These are phyloP conservation scores for Mesembrinibis cayennensis DNA, from an alignment of 2,113 vertebrate species.

Conservation along the genomic window DNA sequence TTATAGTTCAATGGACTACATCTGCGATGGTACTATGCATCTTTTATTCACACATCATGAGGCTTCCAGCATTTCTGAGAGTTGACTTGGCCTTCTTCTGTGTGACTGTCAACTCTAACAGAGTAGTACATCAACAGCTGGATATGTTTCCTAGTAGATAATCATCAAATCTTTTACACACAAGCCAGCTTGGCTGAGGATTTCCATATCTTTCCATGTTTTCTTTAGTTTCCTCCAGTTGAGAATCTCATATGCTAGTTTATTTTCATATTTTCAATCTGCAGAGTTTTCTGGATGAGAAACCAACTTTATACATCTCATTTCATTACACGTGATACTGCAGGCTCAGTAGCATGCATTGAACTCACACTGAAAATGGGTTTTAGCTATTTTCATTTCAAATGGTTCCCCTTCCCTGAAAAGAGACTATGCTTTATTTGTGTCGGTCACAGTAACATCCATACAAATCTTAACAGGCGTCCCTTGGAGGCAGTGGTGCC, in stretches of 20 bases:
- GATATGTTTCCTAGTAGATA: neutral
- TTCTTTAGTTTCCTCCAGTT: constrained; percentile 2
- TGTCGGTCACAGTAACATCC: too few relatives aligned
- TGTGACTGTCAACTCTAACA: neutral
- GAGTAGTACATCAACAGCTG: neutral
- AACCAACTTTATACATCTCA: neutral
- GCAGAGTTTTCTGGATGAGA: neutral
- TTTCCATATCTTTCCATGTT: constrained; percentile 36
- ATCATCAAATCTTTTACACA: neutral
- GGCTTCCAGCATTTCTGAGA: neutral
- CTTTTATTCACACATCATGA: neutral
- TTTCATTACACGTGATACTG: neutral
- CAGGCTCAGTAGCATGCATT: neutral
- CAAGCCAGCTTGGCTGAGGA: neutral
- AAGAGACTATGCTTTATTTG: neutral
- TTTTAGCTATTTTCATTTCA: neutral
- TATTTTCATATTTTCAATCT: constrained; percentile 35
- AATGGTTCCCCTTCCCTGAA: accelerated
- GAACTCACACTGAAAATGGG: neutral
- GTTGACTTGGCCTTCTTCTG: neutral
- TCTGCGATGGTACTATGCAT: neutral
- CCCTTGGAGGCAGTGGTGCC: neutral
- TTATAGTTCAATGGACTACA: neutral
- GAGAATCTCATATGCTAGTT: neutral
- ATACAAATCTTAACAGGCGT: neutral